phyloP scores from a whole-genome alignment of 2,888 invertebrate species.

The Cynaeus angustus region DNA sequence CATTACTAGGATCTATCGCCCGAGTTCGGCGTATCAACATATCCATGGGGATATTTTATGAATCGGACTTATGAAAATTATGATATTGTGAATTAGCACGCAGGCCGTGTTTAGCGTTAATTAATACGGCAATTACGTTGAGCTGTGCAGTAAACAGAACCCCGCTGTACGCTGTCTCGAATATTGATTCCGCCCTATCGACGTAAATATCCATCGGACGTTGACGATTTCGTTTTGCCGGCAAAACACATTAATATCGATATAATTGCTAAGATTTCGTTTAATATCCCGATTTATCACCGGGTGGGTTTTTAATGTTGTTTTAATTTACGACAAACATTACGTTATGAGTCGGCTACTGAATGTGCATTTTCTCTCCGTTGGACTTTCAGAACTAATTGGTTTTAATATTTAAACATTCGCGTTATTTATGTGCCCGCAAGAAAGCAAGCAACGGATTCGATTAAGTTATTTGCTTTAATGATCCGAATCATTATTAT shows the following conservation, averaged over 20 bases:
- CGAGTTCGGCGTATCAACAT: conserved; percentile 42
- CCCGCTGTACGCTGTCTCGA: conserved; percentile 55
- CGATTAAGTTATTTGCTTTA: conserved; percentile 48
- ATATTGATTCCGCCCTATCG: conserved; percentile 54
- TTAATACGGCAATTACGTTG: conserved; percentile 65
- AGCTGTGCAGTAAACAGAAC: conserved; percentile 60
- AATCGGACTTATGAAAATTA: conserved; percentile 59
- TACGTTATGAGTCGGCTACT: conserved; percentile 17
- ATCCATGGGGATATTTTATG: conserved; percentile 48
- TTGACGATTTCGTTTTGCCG: conserved; percentile 35
- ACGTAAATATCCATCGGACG: conserved; percentile 51
- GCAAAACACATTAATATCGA: conserved; percentile 22
- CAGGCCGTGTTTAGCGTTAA: conserved; percentile 65
- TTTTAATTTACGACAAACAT: conserved; percentile 22
- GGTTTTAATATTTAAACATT: conserved; percentile 28
- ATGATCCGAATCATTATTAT: conserved; percentile 43
- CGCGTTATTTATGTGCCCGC: conserved; percentile 30
- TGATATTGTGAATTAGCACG: conserved; percentile 67
- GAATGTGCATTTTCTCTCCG: conserved; percentile 21
- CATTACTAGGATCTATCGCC: conserved; percentile 42
- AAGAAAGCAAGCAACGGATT: conserved; percentile 35
- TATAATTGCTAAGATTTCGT: conserved; percentile 34
- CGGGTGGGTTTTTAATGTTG: conserved; percentile 24
- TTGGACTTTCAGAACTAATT: conserved; percentile 27
- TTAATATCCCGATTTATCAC: conserved; percentile 32